Conservation (phyloP, 35 echinoderm and acorn worm genomes). For the Amphiura filiformis region DNA sequence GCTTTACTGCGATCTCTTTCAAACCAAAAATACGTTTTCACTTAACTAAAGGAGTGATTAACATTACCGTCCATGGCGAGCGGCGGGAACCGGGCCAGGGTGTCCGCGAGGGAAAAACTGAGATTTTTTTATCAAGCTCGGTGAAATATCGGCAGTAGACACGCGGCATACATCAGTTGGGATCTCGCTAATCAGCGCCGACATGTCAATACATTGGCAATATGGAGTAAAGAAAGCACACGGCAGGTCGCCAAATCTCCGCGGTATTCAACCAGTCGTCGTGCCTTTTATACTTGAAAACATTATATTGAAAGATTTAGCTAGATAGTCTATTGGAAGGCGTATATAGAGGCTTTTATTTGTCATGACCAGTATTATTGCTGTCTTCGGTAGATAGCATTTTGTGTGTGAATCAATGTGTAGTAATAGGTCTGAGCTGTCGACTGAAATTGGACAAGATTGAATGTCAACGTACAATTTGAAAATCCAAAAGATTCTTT, state of each 20-base stretch:
- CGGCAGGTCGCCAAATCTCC: neutral
- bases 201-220: neutral
- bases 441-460: neutral
- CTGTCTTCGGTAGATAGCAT: slow-evolving; percentile 1
- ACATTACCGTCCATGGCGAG: neutral
- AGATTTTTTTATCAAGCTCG: neutral
- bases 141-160: slow-evolving; percentile 8
- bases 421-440: neutral
- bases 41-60: neutral
- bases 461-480: neutral
- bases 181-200: neutral
- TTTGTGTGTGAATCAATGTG: neutral
- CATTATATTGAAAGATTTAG: neutral
- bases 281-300: neutral
- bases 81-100: neutral
- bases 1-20: neutral
- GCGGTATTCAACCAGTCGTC: neutral
- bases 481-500: neutral
- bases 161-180: neutral
- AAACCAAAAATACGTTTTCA: neutral
- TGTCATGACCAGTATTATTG: neutral
- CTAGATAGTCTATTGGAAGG: neutral
- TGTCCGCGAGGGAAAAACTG: neutral
- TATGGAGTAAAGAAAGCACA: neutral
- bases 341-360: neutral